Evolutionary conservation across 1,140 invertebrate genomes (phyloP).

Genomic region (Melitaea cinxia): DNA sequence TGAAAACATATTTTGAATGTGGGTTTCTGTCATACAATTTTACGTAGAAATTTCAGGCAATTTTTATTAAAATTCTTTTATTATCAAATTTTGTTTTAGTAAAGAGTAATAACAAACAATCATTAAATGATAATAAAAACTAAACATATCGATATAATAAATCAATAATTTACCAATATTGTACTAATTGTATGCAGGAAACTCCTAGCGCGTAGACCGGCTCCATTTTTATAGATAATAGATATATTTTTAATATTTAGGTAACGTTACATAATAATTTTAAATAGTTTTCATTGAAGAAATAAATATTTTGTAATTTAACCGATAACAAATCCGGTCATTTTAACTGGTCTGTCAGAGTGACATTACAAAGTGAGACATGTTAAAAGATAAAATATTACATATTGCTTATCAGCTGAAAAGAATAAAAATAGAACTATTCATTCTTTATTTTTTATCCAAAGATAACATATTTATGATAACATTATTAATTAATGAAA

Average conservation of each 20-base stretch:
- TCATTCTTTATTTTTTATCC: too few relatives aligned
- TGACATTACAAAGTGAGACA: background rate
- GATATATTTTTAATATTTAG: background rate
- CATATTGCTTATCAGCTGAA: background rate
- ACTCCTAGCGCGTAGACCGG: slow-evolving; percentile 63
- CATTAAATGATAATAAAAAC: background rate
- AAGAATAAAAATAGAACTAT: background rate
- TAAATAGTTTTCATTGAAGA: background rate
- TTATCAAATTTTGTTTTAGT: too few relatives aligned
- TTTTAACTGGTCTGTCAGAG: background rate
- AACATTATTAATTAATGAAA: too few relatives aligned
- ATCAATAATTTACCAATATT: slow-evolving; percentile 52
- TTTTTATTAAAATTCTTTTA: background rate
- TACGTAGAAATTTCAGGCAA: too few relatives aligned
- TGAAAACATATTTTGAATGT: too few relatives aligned
- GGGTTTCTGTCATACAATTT: too few relatives aligned
- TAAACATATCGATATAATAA: slow-evolving; percentile 6
- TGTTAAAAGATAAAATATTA: background rate
- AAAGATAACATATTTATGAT: too few relatives aligned
- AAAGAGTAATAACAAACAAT: slow-evolving; percentile 12
- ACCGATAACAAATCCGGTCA: slow-evolving; percentile 6
- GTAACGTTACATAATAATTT: slow-evolving; percentile 24
- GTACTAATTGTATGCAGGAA: slow-evolving; percentile 53
- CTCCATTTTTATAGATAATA: slow-evolving; percentile 60
- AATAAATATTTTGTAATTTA: background rate